Percentiles rank a stretch among this genome's conserved stretches.
Conservation (phyloP, 2,113 vertebrate genomes). For the Tetraodon nigroviridis region DNA sequence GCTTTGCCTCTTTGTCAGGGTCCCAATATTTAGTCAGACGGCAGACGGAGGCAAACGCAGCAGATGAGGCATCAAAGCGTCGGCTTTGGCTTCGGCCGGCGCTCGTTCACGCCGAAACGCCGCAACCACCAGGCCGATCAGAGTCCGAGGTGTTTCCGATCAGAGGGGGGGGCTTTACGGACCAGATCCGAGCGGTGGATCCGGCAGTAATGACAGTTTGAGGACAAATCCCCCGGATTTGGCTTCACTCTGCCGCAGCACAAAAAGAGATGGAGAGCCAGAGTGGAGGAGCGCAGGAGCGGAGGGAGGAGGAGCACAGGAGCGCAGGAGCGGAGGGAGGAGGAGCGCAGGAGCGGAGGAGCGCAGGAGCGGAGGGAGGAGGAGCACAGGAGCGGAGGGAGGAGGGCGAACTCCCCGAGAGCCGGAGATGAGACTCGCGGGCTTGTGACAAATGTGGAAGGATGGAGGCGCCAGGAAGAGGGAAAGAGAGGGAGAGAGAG, state of each 20-base stretch:
- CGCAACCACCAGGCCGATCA: too few species aligned
- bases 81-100: too few species aligned
- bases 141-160: too few species aligned
- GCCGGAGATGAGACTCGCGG: slow-evolving; percentile 3
- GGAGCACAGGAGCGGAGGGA: neutral
- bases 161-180: too few species aligned
- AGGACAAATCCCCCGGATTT: neutral
- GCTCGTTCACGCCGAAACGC: too few species aligned
- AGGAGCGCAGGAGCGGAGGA: slow-evolving; percentile 21
- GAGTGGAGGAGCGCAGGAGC: neutral
- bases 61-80: too few species aligned
- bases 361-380: too few species aligned
- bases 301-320: slow-evolving; percentile 34
- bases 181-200: too few species aligned
- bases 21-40: too few species aligned
- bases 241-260: neutral
- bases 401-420: neutral
- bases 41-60: too few species aligned
- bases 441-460: slow-evolving; percentile 8
- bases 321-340: slow-evolving; percentile 2
- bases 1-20: too few species aligned
- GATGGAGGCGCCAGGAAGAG: slow-evolving; percentile 15
- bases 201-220: neutral
- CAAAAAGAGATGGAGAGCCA: slow-evolving; percentile 37
- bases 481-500: slow-evolving; percentile 1